Percentiles rank a stretch among this genome's conserved stretches.
phyloP scores from a whole-genome alignment of 2,797 vertebrate genomes.

The Numenius phaeopus region DNA sequence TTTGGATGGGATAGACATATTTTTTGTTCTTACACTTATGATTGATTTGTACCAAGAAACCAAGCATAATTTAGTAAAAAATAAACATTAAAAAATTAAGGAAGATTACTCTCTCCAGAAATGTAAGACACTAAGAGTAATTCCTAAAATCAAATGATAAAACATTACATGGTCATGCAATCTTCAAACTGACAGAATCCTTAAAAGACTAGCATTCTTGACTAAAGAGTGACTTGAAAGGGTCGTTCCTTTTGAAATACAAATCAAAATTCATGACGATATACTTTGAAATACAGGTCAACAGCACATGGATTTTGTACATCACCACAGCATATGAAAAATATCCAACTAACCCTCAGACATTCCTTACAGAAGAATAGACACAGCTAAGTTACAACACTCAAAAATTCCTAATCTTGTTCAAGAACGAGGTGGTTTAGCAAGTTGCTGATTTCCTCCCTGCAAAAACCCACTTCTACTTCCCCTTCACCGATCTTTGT shows the following conservation, averaged over 20 bases:
- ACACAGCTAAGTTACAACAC: neutral
- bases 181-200: neutral
- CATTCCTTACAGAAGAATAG: neutral
- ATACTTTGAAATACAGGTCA: neutral
- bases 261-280: neutral
- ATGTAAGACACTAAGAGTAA: neutral
- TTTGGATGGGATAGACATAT: neutral
- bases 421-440: neutral
- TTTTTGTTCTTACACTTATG: neutral
- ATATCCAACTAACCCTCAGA: neutral
- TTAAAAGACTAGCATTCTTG: neutral
- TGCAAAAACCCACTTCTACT: neutral
- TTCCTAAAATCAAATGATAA: neutral
- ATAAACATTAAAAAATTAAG: neutral
- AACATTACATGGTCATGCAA: neutral
- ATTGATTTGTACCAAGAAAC: neutral
- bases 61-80: neutral
- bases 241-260: neutral
- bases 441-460: neutral
- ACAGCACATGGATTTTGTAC: rapidly evolving
- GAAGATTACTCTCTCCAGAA: neutral
- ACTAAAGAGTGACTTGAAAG: neutral
- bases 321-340: neutral
- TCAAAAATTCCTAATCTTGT: neutral
- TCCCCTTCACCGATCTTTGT: neutral